Evolutionary conservation across 2,797 vertebrate species (phyloP).

Genomic region (Alcedo quadribrachys): DNA sequence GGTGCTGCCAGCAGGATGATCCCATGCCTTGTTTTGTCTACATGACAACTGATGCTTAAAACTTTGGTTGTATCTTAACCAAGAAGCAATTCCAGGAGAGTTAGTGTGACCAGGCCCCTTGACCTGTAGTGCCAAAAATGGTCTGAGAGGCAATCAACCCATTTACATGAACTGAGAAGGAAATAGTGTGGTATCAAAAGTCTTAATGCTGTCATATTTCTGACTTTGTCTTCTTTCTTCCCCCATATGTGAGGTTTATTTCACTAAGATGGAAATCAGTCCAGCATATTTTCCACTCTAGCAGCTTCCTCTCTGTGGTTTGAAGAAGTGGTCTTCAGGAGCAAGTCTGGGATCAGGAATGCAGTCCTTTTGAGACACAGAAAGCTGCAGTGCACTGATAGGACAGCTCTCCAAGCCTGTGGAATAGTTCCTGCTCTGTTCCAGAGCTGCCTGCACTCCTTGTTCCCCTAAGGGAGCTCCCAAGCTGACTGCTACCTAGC

Average conservation of each 20-base stretch:
- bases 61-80: background rate
- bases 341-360: background rate
- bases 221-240: background rate
- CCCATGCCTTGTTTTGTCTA: background rate
- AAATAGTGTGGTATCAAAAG: background rate
- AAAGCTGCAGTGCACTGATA: background rate
- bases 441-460: background rate
- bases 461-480: background rate
- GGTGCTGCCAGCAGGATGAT: background rate
- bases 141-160: background rate
- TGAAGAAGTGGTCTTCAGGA: background rate
- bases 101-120: background rate
- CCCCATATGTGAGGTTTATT: background rate
- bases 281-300: background rate
- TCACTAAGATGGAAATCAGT: background rate
- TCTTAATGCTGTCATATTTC: background rate
- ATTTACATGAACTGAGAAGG: background rate
- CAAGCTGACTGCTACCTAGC: background rate
- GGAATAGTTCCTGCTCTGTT: background rate
- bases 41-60: background rate
- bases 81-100: background rate
- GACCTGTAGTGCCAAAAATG: background rate
- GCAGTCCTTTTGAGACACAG: background rate
- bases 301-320: background rate
- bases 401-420: background rate